Evolutionary conservation across 1,140 invertebrate species (phyloP).

Genomic region (Apis florea): DNA sequence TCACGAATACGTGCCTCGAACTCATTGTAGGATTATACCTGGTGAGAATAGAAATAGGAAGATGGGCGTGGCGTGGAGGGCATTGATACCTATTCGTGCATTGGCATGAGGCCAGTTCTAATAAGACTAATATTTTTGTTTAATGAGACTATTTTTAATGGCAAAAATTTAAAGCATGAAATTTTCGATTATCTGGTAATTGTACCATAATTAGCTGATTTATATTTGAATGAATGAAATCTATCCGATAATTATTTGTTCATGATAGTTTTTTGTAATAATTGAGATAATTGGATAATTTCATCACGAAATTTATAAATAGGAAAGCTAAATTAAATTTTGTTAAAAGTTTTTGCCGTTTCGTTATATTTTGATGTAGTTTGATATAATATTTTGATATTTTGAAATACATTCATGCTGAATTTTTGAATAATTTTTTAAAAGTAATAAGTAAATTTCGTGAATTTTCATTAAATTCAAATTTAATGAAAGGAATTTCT

Average conservation of each 20-base stretch:
- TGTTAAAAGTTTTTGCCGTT: no score
- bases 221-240: background rate
- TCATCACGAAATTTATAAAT: no score
- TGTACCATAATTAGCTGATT: background rate
- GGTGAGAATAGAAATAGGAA: conserved; percentile 54
- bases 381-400: no score
- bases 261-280: no score
- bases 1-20: conserved; percentile 28
- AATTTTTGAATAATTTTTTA: no score
- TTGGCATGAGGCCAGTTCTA: conserved; percentile 72
- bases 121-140: conserved; percentile 75
- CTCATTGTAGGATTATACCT: conserved; percentile 23
- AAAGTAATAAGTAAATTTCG: no score
- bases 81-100: conserved; percentile 67
- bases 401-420: no score
- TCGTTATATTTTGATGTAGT: no score
- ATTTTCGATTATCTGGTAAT: background rate
- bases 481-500: no score
- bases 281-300: no score
- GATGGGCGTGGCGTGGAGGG: conserved; percentile 48
- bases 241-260: background rate
- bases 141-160: conserved; percentile 66
- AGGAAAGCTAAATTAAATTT: no score
- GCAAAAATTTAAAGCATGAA: background rate
- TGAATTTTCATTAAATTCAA: no score